Evolutionary conservation across 2,113 vertebrate species (phyloP).

Genomic region (Aegypius monachus): DNA sequence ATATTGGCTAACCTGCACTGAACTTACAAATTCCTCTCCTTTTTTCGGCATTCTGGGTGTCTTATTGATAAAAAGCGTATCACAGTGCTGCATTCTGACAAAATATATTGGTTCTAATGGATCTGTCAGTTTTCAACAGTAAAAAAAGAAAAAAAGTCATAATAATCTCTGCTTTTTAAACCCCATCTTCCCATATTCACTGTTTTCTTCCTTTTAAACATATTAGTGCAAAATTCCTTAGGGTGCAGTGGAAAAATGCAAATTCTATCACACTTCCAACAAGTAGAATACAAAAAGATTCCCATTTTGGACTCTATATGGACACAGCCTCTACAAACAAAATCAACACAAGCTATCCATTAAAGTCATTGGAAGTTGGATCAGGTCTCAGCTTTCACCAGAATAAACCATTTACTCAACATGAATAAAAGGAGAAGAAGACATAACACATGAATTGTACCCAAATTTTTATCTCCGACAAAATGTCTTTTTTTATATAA

Average conservation of each 20-base stretch:
- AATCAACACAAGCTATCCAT: background rate
- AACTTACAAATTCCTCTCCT: background rate
- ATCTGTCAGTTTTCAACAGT: background rate
- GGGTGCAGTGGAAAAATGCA: background rate
- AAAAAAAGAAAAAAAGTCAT: background rate
- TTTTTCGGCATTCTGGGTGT: background rate
- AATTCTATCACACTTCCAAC: background rate
- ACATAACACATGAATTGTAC: background rate
- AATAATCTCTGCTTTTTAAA: background rate
- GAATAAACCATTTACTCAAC: background rate
- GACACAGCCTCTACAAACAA: background rate
- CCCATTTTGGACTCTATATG: background rate
- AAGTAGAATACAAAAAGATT: background rate
- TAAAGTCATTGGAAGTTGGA: background rate
- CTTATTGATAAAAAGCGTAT: background rate
- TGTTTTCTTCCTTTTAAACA: background rate
- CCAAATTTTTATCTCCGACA: background rate
- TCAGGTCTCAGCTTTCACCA: background rate
- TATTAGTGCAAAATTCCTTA: background rate
- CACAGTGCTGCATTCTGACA: background rate
- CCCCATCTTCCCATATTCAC: background rate
- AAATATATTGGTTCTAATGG: background rate
- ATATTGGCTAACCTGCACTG: background rate
- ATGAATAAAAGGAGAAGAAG: background rate
- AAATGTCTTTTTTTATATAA: background rate